These are phyloP conservation scores for Tachycineta bicolor DNA, from an alignment of 2,113 vertebrate species.

Conservation along the genomic window DNA sequence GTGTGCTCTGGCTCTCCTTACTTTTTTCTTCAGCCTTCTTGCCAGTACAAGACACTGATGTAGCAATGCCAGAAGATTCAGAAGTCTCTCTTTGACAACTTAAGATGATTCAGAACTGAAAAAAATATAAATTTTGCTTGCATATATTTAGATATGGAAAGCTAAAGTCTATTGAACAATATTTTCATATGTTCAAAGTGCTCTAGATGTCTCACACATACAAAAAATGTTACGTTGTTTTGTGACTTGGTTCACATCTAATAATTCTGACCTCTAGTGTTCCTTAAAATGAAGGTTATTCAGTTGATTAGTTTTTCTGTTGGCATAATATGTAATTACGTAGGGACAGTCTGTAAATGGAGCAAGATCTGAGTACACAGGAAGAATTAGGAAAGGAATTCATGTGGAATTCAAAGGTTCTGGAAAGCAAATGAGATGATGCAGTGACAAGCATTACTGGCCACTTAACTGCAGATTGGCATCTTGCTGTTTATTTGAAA, in stretches of 20 bases:
- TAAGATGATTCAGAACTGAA: background rate
- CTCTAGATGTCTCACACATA: background rate
- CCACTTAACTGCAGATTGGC: background rate
- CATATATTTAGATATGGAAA: background rate
- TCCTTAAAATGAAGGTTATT: background rate
- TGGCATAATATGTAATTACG: background rate
- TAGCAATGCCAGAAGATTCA: background rate
- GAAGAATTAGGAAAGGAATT: background rate
- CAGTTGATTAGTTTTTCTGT: background rate
- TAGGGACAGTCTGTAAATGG: background rate
- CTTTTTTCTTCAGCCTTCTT: background rate
- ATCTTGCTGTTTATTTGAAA: background rate
- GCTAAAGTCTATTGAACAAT: background rate
- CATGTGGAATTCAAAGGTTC: background rate
- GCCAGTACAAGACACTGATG: background rate
- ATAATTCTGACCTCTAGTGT: background rate
- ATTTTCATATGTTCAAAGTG: background rate
- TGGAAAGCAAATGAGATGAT: background rate
- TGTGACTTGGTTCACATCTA: background rate
- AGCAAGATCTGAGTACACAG: background rate
- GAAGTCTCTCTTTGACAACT: background rate
- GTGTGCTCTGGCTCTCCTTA: background rate
- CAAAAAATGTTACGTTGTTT: background rate
- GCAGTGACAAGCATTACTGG: background rate
- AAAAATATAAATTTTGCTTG: background rate